Base-by-base conservation (phyloP, 2,113 vertebrate genomes). In the Falcunculus frontatus region DNA sequence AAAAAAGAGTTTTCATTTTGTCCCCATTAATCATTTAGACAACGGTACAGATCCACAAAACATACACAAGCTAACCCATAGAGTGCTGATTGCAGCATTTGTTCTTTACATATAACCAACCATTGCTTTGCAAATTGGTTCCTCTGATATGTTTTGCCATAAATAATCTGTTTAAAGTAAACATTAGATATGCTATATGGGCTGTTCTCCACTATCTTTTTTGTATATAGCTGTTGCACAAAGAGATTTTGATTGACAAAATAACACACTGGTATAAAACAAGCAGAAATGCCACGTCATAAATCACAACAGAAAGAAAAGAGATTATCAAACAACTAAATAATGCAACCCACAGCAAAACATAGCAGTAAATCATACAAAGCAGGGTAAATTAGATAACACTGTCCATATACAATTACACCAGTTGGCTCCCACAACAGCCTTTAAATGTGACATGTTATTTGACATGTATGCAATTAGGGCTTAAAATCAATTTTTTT, bases 251-350 rank as follows among this genome's bases (percentile, higher is more conserved):
- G 92, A 97, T 57, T 94, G 92, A 96, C 96, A 95, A 97, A 97
- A 96, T 87, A 91, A 95, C 56, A 82, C 75, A 32, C 62, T 50
- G 23, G 44, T 81, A 80, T 72, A 83, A 96, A 95, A 95, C 52
- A 88, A 82, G 81, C 20, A 47, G 90, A 83, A 87, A 92, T 89
- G 29, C 56, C 39, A 44, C 62, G 53, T 90, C 83, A 89, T 94
- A 97, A 93, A 96, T 97, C 91, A 97, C 82, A 41, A 73, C 29
- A 82, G 79, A 95, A 97, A 97, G 96, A 90, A 96, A 97, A 89
- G 96, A 97, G 97, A 98, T 98, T 98, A 98, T 98, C 96, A 98
- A 97, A 98, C 93, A 95, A 97, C 96, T 98, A 98, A 98, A 98
- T 98, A 98, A 98, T 97, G 97, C 94, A 96, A 96, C 93, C 84